phyloP scores from a whole-genome alignment of 2,113 vertebrate species.

The Onychostoma macrolepis region DNA sequence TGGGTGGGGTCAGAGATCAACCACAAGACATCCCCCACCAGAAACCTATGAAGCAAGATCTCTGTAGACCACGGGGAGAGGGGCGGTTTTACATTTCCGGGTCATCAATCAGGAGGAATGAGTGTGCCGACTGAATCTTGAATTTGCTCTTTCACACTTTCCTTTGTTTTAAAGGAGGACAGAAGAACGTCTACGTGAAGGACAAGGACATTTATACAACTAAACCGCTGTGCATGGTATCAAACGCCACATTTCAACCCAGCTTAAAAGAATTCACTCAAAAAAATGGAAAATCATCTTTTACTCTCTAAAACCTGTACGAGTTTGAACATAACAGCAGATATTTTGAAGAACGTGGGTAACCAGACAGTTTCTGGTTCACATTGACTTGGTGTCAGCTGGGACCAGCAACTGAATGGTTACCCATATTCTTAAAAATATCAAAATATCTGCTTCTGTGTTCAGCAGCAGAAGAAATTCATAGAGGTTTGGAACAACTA shows the following conservation, averaged over 20 bases:
- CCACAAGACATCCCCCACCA: constrained; percentile 30
- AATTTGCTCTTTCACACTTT: neutral
- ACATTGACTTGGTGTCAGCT: too few species aligned
- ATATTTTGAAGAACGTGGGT: neutral
- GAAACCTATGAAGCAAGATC: constrained; percentile 13
- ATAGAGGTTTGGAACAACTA: neutral
- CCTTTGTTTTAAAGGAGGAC: neutral
- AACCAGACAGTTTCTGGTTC: too few species aligned
- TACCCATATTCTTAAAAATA: too few species aligned
- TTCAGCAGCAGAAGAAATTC: neutral
- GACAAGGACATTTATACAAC: neutral
- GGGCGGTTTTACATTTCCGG: constrained; percentile 46
- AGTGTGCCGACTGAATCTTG: constrained; percentile 24
- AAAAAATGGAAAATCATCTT: neutral
- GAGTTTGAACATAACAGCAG: neutral
- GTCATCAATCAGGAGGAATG: constrained; percentile 56
- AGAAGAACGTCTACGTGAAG: neutral
- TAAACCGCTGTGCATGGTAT: neutral
- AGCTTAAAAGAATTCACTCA: too few species aligned
- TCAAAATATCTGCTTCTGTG: too few species aligned
- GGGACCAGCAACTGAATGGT: too few species aligned
- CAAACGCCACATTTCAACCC: neutral
- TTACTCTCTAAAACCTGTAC: too few species aligned
- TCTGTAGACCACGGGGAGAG: neutral
- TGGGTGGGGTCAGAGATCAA: constrained; percentile 31